A percentile compares a stretch with the other conserved stretches of the same genome.
Evolutionary conservation across 2,797 vertebrate species (phyloP).

Genomic region (Cirrhinus mrigala): DNA sequence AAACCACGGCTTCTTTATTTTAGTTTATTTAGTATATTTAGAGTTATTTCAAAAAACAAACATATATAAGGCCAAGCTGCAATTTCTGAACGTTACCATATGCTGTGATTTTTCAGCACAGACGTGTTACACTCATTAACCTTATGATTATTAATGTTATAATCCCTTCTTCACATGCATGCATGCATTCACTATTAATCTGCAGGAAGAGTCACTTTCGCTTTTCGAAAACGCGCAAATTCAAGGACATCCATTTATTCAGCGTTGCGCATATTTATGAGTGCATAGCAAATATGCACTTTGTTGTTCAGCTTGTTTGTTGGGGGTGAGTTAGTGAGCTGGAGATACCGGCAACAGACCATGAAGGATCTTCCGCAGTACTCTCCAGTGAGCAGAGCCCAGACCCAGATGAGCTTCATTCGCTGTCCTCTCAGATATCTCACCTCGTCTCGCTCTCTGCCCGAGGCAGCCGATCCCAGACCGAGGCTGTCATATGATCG

Average conservation of each 20-base stretch:
- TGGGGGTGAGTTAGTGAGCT: slow-evolving; percentile 15
- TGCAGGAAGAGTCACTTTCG: background rate
- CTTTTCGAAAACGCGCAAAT: slow-evolving; percentile 30
- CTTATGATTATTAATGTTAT: slow-evolving; percentile 48
- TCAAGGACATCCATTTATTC: slow-evolving; percentile 39
- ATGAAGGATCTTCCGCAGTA: slow-evolving; percentile 30
- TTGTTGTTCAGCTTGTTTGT: slow-evolving; percentile 35
- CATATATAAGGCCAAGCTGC: background rate
- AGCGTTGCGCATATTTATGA: slow-evolving; percentile 35
- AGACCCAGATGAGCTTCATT: slow-evolving; percentile 44
- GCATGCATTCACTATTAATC: slow-evolving; percentile 24
- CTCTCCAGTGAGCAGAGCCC: slow-evolving; percentile 15
- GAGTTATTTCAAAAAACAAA: background rate
- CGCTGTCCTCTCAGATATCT: slow-evolving; percentile 30
- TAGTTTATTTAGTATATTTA: background rate
- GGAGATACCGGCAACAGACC: slow-evolving; percentile 36
- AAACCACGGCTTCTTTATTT: background rate
- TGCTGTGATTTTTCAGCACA: slow-evolving; percentile 23
- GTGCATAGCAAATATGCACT: slow-evolving; percentile 22
- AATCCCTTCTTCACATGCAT: slow-evolving; percentile 29
- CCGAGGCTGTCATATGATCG: slow-evolving; percentile 4
- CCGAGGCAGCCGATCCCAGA: slow-evolving; percentile 1
- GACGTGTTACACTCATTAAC: slow-evolving; percentile 22
- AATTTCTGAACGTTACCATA: slow-evolving; percentile 27
- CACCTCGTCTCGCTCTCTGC: background rate